Conservation (phyloP, 2,888 invertebrate genomes). For the Hybos culiciformis region DNA sequence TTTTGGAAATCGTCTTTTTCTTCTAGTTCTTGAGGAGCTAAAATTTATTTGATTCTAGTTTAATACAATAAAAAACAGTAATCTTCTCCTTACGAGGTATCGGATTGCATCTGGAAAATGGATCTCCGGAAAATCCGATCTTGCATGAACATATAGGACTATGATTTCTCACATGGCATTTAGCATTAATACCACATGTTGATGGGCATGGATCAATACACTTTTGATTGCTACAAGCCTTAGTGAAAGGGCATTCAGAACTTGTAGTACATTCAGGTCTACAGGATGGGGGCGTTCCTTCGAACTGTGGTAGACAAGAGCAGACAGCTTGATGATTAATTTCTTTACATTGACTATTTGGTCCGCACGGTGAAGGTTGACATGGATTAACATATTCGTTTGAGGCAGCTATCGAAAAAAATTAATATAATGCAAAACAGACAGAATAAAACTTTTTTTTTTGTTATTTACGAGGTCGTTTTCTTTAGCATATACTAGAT, state of each 20-base stretch:
- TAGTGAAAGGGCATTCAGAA: conserved; percentile 49
- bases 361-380: conserved; percentile 55
- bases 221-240: conserved; percentile 56
- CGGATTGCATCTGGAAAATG: conserved; percentile 45
- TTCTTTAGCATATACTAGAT: too few relatives aligned
- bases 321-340: conserved; percentile 58
- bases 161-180: conserved; percentile 49
- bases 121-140: conserved; percentile 54
- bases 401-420: conserved; percentile 22
- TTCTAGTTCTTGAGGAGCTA: conserved; percentile 23
- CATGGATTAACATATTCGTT: conserved; percentile 36
- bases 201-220: conserved; percentile 56
- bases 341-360: conserved; percentile 60
- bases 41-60: too few relatives aligned
- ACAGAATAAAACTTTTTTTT: neutral
- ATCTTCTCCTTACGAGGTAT: conserved; percentile 33
- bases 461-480: neutral
- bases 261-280: conserved; percentile 59
- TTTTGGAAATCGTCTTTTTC: conserved; percentile 35
- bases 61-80: too few relatives aligned
- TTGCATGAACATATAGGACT: conserved; percentile 66
- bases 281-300: conserved; percentile 59
- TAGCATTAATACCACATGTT: conserved; percentile 46
- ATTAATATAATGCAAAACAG: neutral
- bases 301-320: conserved; percentile 49